Evolutionary conservation across 1,140 invertebrate species (phyloP).

Genomic region (Drosophila melanica): DNA sequence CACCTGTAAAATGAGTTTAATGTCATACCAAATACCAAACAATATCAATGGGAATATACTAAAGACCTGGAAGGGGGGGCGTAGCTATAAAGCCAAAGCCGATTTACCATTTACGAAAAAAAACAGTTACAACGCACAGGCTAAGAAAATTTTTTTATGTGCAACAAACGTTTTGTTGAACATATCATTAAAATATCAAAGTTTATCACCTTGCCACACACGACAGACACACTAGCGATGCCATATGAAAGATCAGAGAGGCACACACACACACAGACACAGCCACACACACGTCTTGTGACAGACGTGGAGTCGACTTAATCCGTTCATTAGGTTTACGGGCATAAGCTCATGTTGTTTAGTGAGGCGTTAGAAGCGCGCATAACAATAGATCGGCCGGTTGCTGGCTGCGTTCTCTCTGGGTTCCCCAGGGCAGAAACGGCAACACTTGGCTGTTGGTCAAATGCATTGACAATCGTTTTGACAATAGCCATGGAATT

Average conservation of each 20-base stretch:
- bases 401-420: background rate
- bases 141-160: constrained; percentile 49
- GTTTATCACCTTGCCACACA: constrained; percentile 82
- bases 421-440: background rate
- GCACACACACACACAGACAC: constrained; percentile 19
- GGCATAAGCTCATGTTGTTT: constrained; percentile 79
- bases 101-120: constrained; percentile 58
- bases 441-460: background rate
- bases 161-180: constrained; percentile 81
- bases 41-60: constrained; percentile 27
- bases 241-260: constrained; percentile 40
- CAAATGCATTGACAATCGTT: constrained; percentile 51
- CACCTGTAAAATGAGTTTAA: constrained; percentile 77
- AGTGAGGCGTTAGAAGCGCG: constrained; percentile 75
- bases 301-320: constrained; percentile 56
- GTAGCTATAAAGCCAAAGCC: constrained; percentile 69
- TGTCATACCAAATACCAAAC: constrained; percentile 53
- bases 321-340: constrained; percentile 82
- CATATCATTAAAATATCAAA: constrained; percentile 83
- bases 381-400: constrained; percentile 57
- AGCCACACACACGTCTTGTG: constrained; percentile 24
- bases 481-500: constrained; percentile 48
- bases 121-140: constrained; percentile 68
- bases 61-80: background rate
- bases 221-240: constrained; percentile 19